Base-by-base conservation (phyloP, 2,797 vertebrate species). In the Holocentrus rufus region DNA sequence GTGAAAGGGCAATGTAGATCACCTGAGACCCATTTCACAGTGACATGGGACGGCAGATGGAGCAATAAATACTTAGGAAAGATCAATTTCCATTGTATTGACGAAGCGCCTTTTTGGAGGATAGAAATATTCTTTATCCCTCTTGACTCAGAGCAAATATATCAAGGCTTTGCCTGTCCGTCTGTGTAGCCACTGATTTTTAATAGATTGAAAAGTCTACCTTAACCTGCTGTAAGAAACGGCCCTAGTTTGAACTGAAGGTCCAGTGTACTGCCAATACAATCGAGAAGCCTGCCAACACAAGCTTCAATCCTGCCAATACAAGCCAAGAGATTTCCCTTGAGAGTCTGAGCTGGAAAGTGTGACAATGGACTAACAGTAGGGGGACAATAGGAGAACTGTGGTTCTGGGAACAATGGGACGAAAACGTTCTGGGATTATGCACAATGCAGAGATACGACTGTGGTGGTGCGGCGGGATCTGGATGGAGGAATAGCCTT, bases 351-450 rank as follows among this genome's bases (percentile, higher is more conserved):
- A 61, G 72, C 42, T 89, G 81, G 82, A 83, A 71, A 71, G 66
- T 68, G 69, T 65, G 79, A 90, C 87, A 89, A 89, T 86, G 66
- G 81, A 73, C 72, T 53, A 53, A 77, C 74, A 84, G 76, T 55
- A 23, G 55, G 23, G 80, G 69, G 80, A 87, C 81, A 89, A 85
- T 63, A 69, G 81, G 74, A 72, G 58, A 74, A 64, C 62, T 82
- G 77, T 75, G 76, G 65, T 66, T 83, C 52, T 20, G 87, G 60
- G 77, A 85, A 88, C 85, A 88, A 90, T 82, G 65, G 70, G 63
- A 74, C 27, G 63, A 62, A 72, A 85, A 71, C 42, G 49, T 82
- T 78, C 60, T 47, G 76, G 77, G 66, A 69, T 63, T 34, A 27
- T 36, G 68, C 70, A 81, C 66, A 83, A 85, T 73, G 61, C 63